A percentile compares a stretch with the other conserved stretches of the same genome.
phyloP scores from a whole-genome alignment of 2,888 invertebrate genomes.

The Andrena trimmerana region DNA sequence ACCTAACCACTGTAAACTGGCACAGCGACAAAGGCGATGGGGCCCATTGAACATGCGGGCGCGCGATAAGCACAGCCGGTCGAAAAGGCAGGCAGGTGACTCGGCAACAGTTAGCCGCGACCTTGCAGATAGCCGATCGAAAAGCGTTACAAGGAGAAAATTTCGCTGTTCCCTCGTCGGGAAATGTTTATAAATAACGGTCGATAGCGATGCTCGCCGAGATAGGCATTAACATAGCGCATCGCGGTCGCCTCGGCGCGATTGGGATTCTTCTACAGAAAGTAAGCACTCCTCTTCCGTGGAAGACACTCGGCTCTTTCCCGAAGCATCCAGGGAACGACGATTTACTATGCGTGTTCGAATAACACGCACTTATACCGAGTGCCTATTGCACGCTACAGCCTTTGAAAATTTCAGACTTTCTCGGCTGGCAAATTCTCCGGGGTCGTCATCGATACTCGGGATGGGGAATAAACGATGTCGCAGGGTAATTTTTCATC shows the following conservation, averaged over 20 bases:
- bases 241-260: slow-evolving; percentile 24
- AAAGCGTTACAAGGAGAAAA: slow-evolving; percentile 61
- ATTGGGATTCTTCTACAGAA: slow-evolving; percentile 59
- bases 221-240: slow-evolving; percentile 47
- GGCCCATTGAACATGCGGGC: neutral
- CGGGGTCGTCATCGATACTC: neutral
- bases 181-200: slow-evolving; percentile 63
- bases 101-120: slow-evolving; percentile 29
- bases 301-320: slow-evolving; percentile 20
- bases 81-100: slow-evolving; percentile 1
- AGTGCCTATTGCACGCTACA: slow-evolving; percentile 7
- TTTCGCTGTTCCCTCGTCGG: slow-evolving; percentile 28
- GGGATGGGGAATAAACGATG: slow-evolving; percentile 2
- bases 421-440: slow-evolving; percentile 21
- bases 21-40: slow-evolving; percentile 15
- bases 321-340: slow-evolving; percentile 50
- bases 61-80: slow-evolving; percentile 31
- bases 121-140: slow-evolving; percentile 42
- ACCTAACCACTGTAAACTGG: slow-evolving; percentile 12
- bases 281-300: slow-evolving; percentile 53
- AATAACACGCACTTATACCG: slow-evolving; percentile 38
- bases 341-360: slow-evolving; percentile 40
- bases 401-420: slow-evolving; percentile 33
- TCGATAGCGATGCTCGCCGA: slow-evolving; percentile 34
- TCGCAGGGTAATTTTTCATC: slow-evolving; percentile 10